Percentiles rank a stretch among this genome's conserved stretches.
phyloP scores from a whole-genome alignment of 2,113 vertebrate genomes.

The Dermatemys mawii region DNA sequence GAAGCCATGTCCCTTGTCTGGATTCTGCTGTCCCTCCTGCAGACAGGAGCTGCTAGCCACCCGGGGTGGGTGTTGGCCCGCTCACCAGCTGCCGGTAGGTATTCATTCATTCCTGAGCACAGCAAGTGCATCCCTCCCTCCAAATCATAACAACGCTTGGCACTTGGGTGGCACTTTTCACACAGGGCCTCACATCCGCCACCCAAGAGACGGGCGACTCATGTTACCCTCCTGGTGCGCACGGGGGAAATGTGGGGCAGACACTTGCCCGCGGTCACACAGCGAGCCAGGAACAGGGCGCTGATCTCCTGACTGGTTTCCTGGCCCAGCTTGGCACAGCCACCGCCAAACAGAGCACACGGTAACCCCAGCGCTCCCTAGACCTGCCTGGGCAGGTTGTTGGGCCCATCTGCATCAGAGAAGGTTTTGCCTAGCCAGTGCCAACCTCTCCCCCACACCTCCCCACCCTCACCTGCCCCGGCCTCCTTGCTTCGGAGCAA shows the following conservation, averaged over 20 bases:
- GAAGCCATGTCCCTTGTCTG: not conserved
- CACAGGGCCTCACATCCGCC: not conserved
- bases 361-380: not conserved
- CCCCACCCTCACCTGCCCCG: not conserved
- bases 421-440: not conserved
- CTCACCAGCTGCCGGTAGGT: no score
- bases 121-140: not conserved
- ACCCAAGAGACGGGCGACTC: not conserved
- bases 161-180: not conserved
- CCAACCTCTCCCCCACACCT: not conserved
- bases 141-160: not conserved
- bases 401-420: not conserved
- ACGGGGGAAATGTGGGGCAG: not conserved
- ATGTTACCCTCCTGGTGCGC: not conserved
- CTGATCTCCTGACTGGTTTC: not conserved
- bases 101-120: not conserved
- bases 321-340: no score
- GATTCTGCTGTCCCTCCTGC: not conserved
- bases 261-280: not conserved
- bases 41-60: not conserved
- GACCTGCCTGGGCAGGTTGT: not conserved
- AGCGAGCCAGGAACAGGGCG: not conserved
- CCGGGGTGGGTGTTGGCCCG: no score
- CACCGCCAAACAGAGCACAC: not conserved
- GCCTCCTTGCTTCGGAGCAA: not conserved